Evolutionary conservation across 2,797 vertebrate genomes (phyloP), one percentile per base, ranked within the genome.

Genomic region (Gambusia yucatana): DNA sequence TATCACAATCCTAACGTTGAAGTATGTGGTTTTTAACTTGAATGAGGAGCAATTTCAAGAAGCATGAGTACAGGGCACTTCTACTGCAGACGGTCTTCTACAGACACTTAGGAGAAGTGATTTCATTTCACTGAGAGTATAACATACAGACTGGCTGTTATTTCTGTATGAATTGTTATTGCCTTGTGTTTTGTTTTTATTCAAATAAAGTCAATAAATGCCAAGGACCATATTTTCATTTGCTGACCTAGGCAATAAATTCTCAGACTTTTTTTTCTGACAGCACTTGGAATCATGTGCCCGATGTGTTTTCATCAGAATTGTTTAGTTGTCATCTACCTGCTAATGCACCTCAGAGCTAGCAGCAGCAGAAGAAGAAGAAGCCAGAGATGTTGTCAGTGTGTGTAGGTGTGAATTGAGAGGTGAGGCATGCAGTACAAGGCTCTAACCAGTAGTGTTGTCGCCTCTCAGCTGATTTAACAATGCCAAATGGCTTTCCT

Each of bases 401-500:
- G 22, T 73, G 44, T 72, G 10, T 73, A 33, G 25, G 4, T 55
- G 10, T 55, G 33, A 55, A 39, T 20, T 16, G 20, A 25, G 72
- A 55, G 36, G 48, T 73, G 33, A 50, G 17, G 17, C 33, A 65
- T 16, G 33, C 17, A 10, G 36, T 4, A 39, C 30, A 39, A 39
- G 36, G 36, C 20, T 25, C 63, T 25, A 41, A 41, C 63, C 63
- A 5, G 20, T 25, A 9, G 39, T 22, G 41, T 41, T 41, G 36
- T 43, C 41, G 10, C 22, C 39, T 69, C 22, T 69, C 39, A 43
- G 39, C 39, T 69, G 39, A n/a, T 69, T 69, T 2, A 69, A 43
- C 65, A 69, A n/a, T n/a, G 13, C 39, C 65, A 43, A n/a, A 69
- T 69, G 36, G 65, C 22, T 43, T 69, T 69, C 65, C 20, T 67